phyloP scores from a whole-genome alignment of 2,797 vertebrate species.

The Chiroxiphia lanceolata region DNA sequence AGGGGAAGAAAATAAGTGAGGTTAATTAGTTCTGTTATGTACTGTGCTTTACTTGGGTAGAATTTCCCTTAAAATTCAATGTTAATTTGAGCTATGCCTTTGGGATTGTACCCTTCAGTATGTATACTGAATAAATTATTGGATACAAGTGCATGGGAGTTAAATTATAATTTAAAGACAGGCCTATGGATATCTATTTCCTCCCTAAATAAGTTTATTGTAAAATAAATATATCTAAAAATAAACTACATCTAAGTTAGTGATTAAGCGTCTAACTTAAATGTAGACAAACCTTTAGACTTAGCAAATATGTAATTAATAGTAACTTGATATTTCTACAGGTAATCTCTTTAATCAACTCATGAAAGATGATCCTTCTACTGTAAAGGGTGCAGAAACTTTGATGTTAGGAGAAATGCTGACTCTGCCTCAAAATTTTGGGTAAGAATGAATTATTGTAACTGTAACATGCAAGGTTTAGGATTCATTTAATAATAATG shows the following conservation, averaged over 20 bases:
- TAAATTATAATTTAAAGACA: not conserved
- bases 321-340: constrained; percentile 61
- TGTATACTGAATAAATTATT: not conserved
- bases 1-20: not conserved
- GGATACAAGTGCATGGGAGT: not conserved
- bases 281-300: not conserved
- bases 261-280: not conserved
- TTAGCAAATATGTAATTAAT: not conserved
- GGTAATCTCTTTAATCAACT: constrained; percentile 89
- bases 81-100: not conserved
- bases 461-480: not conserved
- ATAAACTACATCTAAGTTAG: not conserved
- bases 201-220: not conserved
- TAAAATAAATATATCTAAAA: not conserved
- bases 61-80: not conserved
- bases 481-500: not conserved
- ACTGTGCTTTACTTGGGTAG: not conserved
- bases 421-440: constrained; percentile 97
- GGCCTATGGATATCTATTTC: not conserved
- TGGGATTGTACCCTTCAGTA: not conserved
- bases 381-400: constrained; percentile 91
- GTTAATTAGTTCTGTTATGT: not conserved
- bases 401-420: constrained; percentile 98
- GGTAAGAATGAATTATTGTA: constrained; percentile 77
- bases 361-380: constrained; percentile 95